Conservation (phyloP, 2,888 invertebrate genomes). For the Caenorhabditis parvicauda region DNA sequence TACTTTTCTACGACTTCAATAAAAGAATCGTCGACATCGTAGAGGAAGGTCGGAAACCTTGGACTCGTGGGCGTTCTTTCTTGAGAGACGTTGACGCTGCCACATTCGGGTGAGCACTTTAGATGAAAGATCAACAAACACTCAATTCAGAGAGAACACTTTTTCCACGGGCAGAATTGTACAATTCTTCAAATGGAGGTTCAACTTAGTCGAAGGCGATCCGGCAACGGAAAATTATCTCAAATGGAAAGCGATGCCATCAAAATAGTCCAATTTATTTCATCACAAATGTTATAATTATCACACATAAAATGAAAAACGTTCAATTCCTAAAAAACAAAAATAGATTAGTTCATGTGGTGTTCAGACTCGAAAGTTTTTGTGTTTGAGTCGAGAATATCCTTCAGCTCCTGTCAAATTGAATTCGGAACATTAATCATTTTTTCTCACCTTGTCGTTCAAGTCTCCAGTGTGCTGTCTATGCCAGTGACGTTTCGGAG, state of each 20-base stretch:
- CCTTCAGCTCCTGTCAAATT: too few species aligned
- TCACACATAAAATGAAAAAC: too few species aligned
- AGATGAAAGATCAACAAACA: background rate
- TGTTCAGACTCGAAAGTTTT: too few species aligned
- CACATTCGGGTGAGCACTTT: constrained; percentile 24
- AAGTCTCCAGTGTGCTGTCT: constrained; percentile 30
- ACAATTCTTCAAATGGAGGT: constrained; percentile 45
- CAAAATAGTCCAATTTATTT: too few species aligned
- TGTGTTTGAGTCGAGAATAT: too few species aligned
- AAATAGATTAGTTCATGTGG: too few species aligned
- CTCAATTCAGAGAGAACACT: constrained; percentile 21
- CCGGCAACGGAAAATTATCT: constrained; percentile 36
- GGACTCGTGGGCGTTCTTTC: constrained; percentile 37
- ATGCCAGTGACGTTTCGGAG: constrained; percentile 26
- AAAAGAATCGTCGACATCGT: constrained; percentile 20
- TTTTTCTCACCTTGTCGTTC: constrained; percentile 26
- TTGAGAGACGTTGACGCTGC: constrained; percentile 37
- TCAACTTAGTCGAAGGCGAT: constrained; percentile 31
- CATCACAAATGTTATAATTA: too few species aligned
- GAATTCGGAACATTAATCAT: too few species aligned
- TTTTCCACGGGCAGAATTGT: constrained; percentile 15
- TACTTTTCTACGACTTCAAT: constrained; percentile 38
- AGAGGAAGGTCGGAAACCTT: constrained; percentile 30
- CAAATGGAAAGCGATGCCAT: constrained; percentile 30
- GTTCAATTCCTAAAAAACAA: too few species aligned